Evolutionary conservation across 2,113 vertebrate genomes (phyloP), one percentile per base, ranked within the genome.

Genomic region (Catharus fuscescens): DNA sequence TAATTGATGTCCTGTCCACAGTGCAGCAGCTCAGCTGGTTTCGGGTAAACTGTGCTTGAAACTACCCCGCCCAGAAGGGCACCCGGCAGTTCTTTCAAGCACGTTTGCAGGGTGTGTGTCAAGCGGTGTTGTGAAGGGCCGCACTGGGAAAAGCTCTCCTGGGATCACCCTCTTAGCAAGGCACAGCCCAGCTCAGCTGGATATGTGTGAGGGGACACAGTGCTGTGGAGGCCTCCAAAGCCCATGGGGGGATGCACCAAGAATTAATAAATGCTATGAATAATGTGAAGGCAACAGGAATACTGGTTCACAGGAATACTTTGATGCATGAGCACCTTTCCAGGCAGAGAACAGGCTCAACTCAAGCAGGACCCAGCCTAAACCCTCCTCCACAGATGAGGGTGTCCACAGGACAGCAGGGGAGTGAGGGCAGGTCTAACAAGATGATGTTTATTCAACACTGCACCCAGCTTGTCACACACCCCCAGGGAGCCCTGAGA

Each of bases 41-140:
- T 97, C 93, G 19, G 65, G 85, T 72, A 81, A 95, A 95, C 53
- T 61, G 23, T 36, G 78, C 95, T 93, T 80, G 95, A 97, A 97
- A 97, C 97, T 28, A 86, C 96, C 90, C 95, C 95, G 3, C 96
- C 97, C 94, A 95, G 79, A 45, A 95, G 81, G 88, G 71, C 6
- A 2, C 91, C 57, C 8, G 0, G 80, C 11, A 7, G 83, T 10
- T 90, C 79, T 60, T 8, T 1, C 52, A 69, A 48, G 56, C 79
- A 57, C 1, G 0, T 85, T 25, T 50, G 18, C 2, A 17, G 66
- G 77, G 57, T n/a, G 73, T 10, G 4, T 5, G 14, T 77, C 3
- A 0, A 3, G 44, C 61, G 38, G 7, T 25, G 40, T 5, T 3
- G 2, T 54, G 44, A 82, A 76, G 62, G 17, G 52, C 53, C 38